These are phyloP conservation scores for Calliphora vomitoria DNA, from an alignment of 2,888 invertebrate genomes.

Conservation along the genomic window DNA sequence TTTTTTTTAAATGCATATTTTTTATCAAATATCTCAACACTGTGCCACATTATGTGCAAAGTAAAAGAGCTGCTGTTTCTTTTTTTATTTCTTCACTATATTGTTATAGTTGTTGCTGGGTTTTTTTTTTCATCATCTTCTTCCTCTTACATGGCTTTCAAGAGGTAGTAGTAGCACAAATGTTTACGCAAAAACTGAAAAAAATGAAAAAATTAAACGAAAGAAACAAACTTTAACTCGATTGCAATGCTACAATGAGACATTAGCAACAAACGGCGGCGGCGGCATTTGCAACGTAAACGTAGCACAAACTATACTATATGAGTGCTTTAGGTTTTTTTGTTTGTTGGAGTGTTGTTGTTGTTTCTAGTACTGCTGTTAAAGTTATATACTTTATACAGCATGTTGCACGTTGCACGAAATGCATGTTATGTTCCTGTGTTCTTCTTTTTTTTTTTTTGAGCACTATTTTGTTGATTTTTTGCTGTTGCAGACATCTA, in stretches of 20 bases:
- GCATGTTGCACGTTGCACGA: constrained; percentile 80
- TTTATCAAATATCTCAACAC: constrained; percentile 18
- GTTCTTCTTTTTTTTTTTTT: constrained; percentile 75
- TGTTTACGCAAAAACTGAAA: constrained; percentile 65
- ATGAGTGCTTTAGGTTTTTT: constrained; percentile 39
- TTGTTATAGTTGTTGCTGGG: constrained; percentile 39
- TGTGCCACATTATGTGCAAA: constrained; percentile 55
- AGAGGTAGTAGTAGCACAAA: constrained; percentile 62
- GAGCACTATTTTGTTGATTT: constrained; percentile 68
- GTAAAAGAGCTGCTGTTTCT: constrained; percentile 62
- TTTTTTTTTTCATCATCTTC: constrained; percentile 46
- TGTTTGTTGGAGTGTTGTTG: neutral
- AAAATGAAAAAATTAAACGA: constrained; percentile 21
- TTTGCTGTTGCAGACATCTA: constrained; percentile 62
- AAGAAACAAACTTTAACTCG: constrained; percentile 60
- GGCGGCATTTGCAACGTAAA: constrained; percentile 63
- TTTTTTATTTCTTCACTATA: constrained; percentile 51
- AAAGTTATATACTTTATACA: constrained; percentile 74
- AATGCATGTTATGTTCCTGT: constrained; percentile 81
- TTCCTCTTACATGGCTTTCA: constrained; percentile 32
- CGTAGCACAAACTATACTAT: constrained; percentile 56
- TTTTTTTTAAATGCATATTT: no score
- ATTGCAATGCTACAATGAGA: constrained; percentile 70
- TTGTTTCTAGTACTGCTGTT: constrained; percentile 35
- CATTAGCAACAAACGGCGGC: constrained; percentile 79